Base-by-base conservation (phyloP, 2,113 vertebrate genomes). In the Tapirus terrestris region DNA sequence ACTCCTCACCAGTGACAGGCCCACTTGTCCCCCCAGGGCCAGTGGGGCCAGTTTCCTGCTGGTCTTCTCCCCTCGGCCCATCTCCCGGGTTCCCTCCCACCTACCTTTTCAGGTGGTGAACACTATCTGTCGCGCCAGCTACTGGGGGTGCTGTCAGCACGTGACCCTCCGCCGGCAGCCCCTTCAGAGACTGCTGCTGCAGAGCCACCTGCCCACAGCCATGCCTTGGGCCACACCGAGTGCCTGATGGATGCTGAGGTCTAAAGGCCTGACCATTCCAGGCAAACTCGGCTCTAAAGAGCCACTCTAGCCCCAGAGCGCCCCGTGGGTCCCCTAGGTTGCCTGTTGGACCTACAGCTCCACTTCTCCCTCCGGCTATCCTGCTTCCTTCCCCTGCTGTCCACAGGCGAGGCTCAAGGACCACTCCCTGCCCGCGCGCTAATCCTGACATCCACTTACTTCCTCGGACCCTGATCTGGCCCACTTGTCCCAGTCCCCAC, bases 171-270 rank as follows among this genome's bases (percentile, higher is more conserved):
- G 21, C 53, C 1, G 81, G 20, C 68, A 85, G 85, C 39, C 43
- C 31, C 56, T 58, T 72, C 7, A 3, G 6, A 43, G 58, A 43
- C 25, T 13, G 43, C 23, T 43, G 33, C 27, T 4, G 4, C 17
- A 8, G 31, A 81, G 68, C 25, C 13, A 7, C 21, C 53, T 6
- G 27, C 31, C 20, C 9, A 17, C 31, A 29, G 29, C 6, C 36
- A 27, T 0, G 0, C 27, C 25, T n/a, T 17, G 6, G 7, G 10
- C 17, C 53, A 25, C 33, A 48, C 10, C 56, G 70, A 18, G 70
- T 1, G 11, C 33, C 80, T 9, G 23, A 31, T 23, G 29, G 45
- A 7, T 0, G 39, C 48, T 27, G 21, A 20, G 56, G 80, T 90
- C 91, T 61, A 17, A 43, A 31, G 17, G n/a, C 13, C 43, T 67